Evolutionary conservation across 2,888 invertebrate species (phyloP).

Genomic region (Azorinus chamasolen): DNA sequence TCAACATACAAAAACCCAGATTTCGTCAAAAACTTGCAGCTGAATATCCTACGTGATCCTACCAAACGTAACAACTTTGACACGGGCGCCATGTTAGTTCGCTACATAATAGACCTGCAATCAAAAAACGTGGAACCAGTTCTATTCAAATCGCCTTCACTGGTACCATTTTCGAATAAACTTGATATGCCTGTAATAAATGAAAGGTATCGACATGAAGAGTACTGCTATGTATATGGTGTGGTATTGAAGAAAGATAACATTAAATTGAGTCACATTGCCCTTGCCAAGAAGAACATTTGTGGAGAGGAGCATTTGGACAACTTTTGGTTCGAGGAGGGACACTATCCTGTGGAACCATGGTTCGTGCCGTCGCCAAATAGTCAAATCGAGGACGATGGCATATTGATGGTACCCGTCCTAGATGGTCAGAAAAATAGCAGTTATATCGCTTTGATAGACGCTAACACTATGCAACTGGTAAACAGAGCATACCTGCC

Average conservation of each 20-base stretch:
- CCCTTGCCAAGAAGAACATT: slow-evolving; percentile 82
- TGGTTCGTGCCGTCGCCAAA: slow-evolving; percentile 79
- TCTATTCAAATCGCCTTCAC: slow-evolving; percentile 48
- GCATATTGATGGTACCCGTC: slow-evolving; percentile 78
- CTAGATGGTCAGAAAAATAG: slow-evolving; percentile 72
- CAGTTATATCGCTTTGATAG: slow-evolving; percentile 78
- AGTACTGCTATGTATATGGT: slow-evolving; percentile 82
- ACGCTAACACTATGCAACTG: slow-evolving; percentile 76
- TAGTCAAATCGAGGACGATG: slow-evolving; percentile 80
- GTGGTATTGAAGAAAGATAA: slow-evolving; percentile 78
- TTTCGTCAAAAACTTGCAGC: slow-evolving; percentile 74
- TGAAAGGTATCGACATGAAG: slow-evolving; percentile 73
- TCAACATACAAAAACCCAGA: slow-evolving; percentile 78
- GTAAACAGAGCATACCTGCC: slow-evolving; percentile 77
- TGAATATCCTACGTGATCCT: slow-evolving; percentile 70
- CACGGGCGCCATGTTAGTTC: slow-evolving; percentile 70
- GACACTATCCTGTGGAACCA: slow-evolving; percentile 80
- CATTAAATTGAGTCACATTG: slow-evolving; percentile 67
- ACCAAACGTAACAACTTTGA: slow-evolving; percentile 71
- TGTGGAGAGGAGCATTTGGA: slow-evolving; percentile 70
- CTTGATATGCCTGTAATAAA: slow-evolving; percentile 83
- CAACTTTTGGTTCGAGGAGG: slow-evolving; percentile 65
- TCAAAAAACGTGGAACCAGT: slow-evolving; percentile 31
- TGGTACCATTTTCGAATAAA: slow-evolving; percentile 62
- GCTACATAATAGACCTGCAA: slow-evolving; percentile 74